Evolutionary conservation across 2,888 invertebrate genomes (phyloP).

Genomic region (Cheilosia scutellata): DNA sequence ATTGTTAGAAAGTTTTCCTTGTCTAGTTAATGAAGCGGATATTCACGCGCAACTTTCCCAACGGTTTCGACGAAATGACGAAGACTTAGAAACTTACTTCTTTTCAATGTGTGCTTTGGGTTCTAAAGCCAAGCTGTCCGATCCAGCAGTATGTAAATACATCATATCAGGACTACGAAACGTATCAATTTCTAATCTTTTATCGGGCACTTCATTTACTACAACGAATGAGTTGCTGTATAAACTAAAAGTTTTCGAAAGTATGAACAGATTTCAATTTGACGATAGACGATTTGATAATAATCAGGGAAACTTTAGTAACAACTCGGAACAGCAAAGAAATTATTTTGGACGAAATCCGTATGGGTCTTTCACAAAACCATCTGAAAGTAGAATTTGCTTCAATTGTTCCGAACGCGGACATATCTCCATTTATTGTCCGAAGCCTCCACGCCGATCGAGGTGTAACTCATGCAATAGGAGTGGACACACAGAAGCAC

Average conservation of each 20-base stretch:
- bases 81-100: slow-evolving; percentile 6
- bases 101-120: slow-evolving; percentile 26
- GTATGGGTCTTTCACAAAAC: neutral
- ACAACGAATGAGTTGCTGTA: slow-evolving; percentile 19
- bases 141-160: slow-evolving; percentile 32
- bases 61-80: neutral
- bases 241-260: slow-evolving; percentile 26
- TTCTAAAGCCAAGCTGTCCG: slow-evolving; percentile 20
- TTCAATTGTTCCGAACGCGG: slow-evolving; percentile 34
- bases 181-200: neutral
- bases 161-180: slow-evolving; percentile 27
- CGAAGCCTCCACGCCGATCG: neutral
- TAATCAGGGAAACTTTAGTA: neutral
- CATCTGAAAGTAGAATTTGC: slow-evolving; percentile 20
- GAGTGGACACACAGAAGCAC: slow-evolving; percentile 13
- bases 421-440: slow-evolving; percentile 21
- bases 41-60: slow-evolving; percentile 12
- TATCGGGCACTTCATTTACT: slow-evolving; percentile 1
- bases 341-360: neutral
- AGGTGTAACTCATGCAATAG: slow-evolving; percentile 17
- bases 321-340: neutral
- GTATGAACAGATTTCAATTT: neutral
- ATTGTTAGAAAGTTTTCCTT: slow-evolving; percentile 18
- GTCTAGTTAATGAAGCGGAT: slow-evolving; percentile 19
- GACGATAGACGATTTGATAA: neutral